Evolutionary conservation across 2,888 invertebrate genomes (phyloP), one percentile per base, ranked within the genome.

Genomic region (Selenia dentaria): DNA sequence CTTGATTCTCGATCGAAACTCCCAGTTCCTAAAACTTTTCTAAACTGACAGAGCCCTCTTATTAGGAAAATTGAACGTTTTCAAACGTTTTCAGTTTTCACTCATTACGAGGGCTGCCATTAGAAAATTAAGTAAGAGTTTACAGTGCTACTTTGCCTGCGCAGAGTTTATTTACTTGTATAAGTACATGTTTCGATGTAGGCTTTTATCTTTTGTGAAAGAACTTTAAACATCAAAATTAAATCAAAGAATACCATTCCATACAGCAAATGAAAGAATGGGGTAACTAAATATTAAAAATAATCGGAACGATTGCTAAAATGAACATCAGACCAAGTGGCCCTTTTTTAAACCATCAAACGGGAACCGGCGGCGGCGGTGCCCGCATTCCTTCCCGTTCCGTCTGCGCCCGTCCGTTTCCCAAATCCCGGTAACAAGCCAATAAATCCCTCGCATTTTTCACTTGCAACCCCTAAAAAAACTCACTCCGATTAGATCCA

Each of bases 351-450:
- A 69, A 75, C 72, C 78, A 71, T 78, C 79, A 79, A 83, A 83
- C 72, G 59, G 74, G 71, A 71, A 69, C 68, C 62, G 65, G 55
- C 48, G 64, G 22, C 22, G 22, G 54, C 34, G 66, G 54, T 56
- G 56, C 58, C 56, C 72, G 70, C 85, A 87, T 86, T 83, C 84
- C 78, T 62, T 57, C 64, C 66, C 70, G 70, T 70, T 73, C 74
- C 78, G 81, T 77, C 78, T 75, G 69, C 70, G 61, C 60, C 65
- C 73, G 74, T 71, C 78, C 76, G 81, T 85, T 86, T 87, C 86
- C 88, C 75, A 84, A 90, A 89, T 82, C 85, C 80, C 79, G 77
- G 85, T 83, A 91, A 91, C 90, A 91, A 90, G 91, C 91, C 91
- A 91, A 91, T 91, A 90, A 87, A 89, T 86, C 87, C 87, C 65